Percentiles rank a stretch among this genome's conserved stretches.
phyloP scores from a whole-genome alignment of 2,797 vertebrate species.

The Scarus forsteni region DNA sequence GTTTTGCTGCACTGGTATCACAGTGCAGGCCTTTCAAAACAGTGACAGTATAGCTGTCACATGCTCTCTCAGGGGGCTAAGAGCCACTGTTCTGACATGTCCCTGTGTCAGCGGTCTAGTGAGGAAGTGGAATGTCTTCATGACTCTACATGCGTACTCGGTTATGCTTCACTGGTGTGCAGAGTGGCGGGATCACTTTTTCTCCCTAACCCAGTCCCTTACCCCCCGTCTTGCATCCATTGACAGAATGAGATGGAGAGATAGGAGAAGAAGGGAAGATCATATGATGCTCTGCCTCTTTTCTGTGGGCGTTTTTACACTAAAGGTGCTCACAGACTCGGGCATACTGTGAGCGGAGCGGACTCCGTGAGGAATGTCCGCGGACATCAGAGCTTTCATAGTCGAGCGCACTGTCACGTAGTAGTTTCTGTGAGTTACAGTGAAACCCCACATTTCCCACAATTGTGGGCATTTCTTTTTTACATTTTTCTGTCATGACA shows the following conservation, averaged over 20 bases:
- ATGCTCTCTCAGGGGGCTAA: slow-evolving; percentile 41
- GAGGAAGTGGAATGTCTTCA: slow-evolving; percentile 74
- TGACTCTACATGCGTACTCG: slow-evolving; percentile 68
- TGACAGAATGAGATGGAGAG: slow-evolving; percentile 32
- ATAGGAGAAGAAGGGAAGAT: slow-evolving; percentile 17
- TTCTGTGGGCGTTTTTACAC: background rate
- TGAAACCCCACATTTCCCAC: no score
- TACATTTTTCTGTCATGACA: no score
- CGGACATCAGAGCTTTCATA: no score
- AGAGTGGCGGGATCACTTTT: slow-evolving; percentile 48
- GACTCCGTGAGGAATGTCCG: no score
- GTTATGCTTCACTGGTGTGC: slow-evolving; percentile 61
- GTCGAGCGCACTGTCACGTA: no score
- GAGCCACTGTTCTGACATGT: slow-evolving; percentile 70
- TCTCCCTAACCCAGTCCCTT: slow-evolving; percentile 1
- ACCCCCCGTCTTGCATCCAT: slow-evolving; percentile 2
- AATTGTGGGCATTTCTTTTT: no score
- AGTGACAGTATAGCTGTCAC: slow-evolving; percentile 53
- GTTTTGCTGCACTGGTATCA: slow-evolving; percentile 24
- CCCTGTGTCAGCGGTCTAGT: slow-evolving; percentile 67
- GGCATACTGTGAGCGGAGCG: no score
- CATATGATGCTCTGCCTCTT: background rate
- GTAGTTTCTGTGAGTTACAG: no score
- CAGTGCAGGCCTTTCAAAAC: slow-evolving; percentile 44
- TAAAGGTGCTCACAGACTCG: no score